phyloP scores from a whole-genome alignment of 2,113 vertebrate species.

The Psilopsiagon aurifrons region DNA sequence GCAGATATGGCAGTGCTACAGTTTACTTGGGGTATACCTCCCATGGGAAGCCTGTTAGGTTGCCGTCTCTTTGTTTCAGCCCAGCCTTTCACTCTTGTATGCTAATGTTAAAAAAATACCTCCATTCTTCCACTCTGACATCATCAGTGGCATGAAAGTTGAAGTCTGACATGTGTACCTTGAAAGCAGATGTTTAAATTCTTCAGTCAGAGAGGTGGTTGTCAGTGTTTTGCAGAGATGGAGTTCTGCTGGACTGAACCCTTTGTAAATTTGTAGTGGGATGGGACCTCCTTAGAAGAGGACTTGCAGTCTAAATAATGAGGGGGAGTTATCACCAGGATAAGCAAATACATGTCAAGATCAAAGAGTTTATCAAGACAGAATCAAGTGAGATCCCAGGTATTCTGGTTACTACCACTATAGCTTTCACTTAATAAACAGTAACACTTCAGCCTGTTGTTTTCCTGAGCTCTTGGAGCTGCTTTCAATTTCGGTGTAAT shows the following conservation, averaged over 20 bases:
- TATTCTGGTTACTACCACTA: not conserved
- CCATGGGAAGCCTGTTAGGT: not conserved
- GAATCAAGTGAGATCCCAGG: not conserved
- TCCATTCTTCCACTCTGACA: not conserved
- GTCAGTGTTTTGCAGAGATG: not conserved
- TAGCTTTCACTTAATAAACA: not conserved
- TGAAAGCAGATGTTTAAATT: not conserved
- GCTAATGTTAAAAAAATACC: not conserved
- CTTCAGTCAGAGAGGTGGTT: not conserved
- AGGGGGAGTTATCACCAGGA: not conserved
- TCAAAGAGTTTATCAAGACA: not conserved
- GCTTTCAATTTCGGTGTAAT: not conserved
- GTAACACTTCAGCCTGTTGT: not conserved
- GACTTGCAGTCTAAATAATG: not conserved
- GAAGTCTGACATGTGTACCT: not conserved
- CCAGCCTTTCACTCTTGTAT: not conserved
- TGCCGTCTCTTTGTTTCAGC: not conserved
- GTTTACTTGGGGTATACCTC: not conserved
- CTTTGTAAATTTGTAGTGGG: not conserved
- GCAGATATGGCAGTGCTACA: not conserved
- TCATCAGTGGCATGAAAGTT: not conserved
- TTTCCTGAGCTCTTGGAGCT: not conserved
- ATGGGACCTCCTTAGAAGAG: not conserved
- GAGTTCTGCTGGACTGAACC: not conserved
- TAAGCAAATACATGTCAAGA: rapidly evolving